These are phyloP conservation scores for Phasia obesa DNA, from an alignment of 2,888 invertebrate species.

Conservation along the genomic window DNA sequence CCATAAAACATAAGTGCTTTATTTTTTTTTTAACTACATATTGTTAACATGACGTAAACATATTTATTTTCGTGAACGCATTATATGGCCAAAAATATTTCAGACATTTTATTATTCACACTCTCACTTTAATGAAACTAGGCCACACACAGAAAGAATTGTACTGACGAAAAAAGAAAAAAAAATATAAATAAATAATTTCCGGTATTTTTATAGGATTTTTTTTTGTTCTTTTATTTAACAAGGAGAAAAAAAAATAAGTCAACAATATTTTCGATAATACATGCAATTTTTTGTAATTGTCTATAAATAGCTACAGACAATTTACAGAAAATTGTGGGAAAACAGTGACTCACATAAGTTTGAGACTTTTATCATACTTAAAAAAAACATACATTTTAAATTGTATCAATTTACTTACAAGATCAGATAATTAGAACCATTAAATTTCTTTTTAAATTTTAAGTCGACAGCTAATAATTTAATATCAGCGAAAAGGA, in stretches of 20 bases:
- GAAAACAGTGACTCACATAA: no score
- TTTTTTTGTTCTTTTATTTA: background rate
- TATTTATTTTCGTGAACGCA: conserved; percentile 14
- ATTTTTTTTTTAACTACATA: conserved; percentile 45
- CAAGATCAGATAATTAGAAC: no score
- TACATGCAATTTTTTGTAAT: background rate
- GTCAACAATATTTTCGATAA: conserved; percentile 6
- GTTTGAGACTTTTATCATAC: no score
- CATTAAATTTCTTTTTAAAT: no score
- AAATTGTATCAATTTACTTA: no score
- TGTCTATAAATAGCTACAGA: no score
- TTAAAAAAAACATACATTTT: no score
- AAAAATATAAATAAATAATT: conserved; percentile 25
- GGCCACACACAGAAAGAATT: conserved; percentile 2
- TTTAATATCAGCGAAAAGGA: no score
- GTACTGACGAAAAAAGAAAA: background rate
- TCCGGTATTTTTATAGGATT: background rate
- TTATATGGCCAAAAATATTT: conserved; percentile 39
- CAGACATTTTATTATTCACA: conserved; percentile 30
- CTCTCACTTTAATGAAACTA: conserved; percentile 3
- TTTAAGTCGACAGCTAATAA: no score
- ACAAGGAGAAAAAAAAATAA: background rate
- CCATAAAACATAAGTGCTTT: conserved; percentile 61
- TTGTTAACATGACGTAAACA: conserved; percentile 16
- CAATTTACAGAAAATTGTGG: no score